Percentiles rank a stretch among this genome's conserved stretches.
Evolutionary conservation across 2,113 vertebrate species (phyloP).

Genomic region (Polypterus senegalus): DNA sequence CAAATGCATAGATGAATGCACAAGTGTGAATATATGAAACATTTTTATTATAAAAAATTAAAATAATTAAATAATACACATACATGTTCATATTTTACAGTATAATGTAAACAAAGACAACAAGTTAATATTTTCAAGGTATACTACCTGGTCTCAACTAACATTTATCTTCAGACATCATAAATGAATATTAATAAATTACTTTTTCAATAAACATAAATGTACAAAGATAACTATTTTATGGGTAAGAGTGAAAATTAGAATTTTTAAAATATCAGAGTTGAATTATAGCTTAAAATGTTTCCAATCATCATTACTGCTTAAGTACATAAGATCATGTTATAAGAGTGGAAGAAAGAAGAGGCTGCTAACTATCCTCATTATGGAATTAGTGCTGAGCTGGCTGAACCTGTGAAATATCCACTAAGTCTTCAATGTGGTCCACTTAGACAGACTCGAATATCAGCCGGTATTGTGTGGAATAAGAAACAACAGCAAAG

Average conservation of each 20-base stretch:
- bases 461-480: conserved; percentile 30
- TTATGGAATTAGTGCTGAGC: conserved; percentile 45
- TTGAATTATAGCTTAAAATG: neutral
- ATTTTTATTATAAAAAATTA: conserved; percentile 68
- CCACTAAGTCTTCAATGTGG: conserved; percentile 34
- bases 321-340: conserved; percentile 19
- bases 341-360: conserved; percentile 28
- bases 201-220: conserved; percentile 61
- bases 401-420: conserved; percentile 39
- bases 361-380: conserved; percentile 39
- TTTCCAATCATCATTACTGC: conserved; percentile 26
- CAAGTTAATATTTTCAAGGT: conserved; percentile 33
- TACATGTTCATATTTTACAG: conserved; percentile 54
- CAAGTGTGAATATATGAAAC: conserved; percentile 38
- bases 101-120: conserved; percentile 12
- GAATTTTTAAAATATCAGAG: too few species aligned
- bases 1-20: neutral
- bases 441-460: conserved; percentile 44
- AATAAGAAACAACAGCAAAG: conserved; percentile 25
- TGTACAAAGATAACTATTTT: conserved; percentile 32
- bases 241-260: too few species aligned
- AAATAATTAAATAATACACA: conserved; percentile 75
- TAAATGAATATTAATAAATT: conserved; percentile 65
- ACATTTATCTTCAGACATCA: conserved; percentile 33
- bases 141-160: conserved; percentile 36